Conservation (phyloP, 2,797 vertebrate genomes). For the Lacerta viridis region DNA sequence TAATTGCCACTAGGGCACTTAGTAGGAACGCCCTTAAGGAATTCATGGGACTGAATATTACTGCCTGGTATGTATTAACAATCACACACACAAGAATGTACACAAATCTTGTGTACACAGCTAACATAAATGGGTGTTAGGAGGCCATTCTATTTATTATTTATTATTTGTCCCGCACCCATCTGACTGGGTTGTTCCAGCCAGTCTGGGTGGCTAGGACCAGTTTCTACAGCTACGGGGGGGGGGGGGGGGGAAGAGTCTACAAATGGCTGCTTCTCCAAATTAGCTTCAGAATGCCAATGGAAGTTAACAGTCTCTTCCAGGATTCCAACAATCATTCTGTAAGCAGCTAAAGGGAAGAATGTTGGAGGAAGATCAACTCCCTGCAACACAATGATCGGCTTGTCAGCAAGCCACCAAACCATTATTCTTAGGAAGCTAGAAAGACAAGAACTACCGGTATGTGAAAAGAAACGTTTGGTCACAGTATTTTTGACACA, state of each 20-base stretch:
- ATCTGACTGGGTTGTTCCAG: no score
- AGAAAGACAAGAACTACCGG: conserved; percentile 4
- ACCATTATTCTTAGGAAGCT: background rate
- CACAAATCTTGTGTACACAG: background rate
- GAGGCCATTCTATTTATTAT: no score
- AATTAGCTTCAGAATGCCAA: conserved; percentile 8
- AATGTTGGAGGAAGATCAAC: background rate
- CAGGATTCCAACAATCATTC: background rate
- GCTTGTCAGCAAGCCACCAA: background rate
- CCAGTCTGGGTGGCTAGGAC: background rate
- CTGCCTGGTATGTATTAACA: background rate
- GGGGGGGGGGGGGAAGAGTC: background rate
- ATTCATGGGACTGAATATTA: background rate
- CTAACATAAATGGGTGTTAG: background rate
- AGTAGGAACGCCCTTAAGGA: background rate
- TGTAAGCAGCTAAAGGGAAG: background rate
- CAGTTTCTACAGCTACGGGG: background rate
- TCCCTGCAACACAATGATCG: background rate
- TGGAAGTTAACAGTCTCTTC: conserved; percentile 4
- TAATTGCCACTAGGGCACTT: background rate
- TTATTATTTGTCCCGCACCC: no score
- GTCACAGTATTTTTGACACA: background rate
- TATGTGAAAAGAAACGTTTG: background rate
- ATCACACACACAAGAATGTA: background rate
- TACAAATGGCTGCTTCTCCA: background rate